Base-by-base conservation (phyloP, 2,888 invertebrate species). In the Maniola hyperantus region DNA sequence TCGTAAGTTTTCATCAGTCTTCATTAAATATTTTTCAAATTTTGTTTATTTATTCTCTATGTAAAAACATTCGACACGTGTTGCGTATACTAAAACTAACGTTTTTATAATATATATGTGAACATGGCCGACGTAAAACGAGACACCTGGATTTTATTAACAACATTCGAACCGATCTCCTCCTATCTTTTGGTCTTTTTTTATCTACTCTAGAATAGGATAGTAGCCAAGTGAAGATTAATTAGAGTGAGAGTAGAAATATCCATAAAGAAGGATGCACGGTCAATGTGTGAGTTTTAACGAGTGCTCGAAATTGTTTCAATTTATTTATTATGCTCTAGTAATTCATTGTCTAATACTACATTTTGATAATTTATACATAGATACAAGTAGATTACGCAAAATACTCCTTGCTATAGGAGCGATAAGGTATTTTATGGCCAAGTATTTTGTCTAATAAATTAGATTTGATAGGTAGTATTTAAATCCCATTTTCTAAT, bases 231-330 rank as follows among this genome's bases (percentile, higher is more conserved):
- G 84, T 83, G 88, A 87, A 88, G 87, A 88, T 84, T 73, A 83
- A 83, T 77, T 83, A 83, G 83, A 84, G 81, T 81, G 81, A 83
- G 83, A 87, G 85, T 84, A 83, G 83, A 82, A 81, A 86, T 80
- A 84, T 86, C 83, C 86, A 84, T 83, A 83, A 82, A 87, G 90
- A 88, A 89, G 87, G 85, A 86, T 87, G 84, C 83, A 88, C 89
- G 89, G 90, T 82, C 86, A 87, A 88, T 89, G 91, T 92, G 91
- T 92, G 85, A 88, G 87, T 88, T 87, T 91, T 92, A 92, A 92
- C 91, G 85, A 92, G 91, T 92, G 91, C 91, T 91, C 83, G 82
- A 89, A 89, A 87, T 88, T 88, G 85, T 83, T 88, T 85, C 88
- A 87, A 88, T 87, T 89, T 89, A 87, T 57, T 57, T 57, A 42